Base-by-base conservation (phyloP, 2,113 vertebrate species). In the Brienomyrus longianalis region DNA sequence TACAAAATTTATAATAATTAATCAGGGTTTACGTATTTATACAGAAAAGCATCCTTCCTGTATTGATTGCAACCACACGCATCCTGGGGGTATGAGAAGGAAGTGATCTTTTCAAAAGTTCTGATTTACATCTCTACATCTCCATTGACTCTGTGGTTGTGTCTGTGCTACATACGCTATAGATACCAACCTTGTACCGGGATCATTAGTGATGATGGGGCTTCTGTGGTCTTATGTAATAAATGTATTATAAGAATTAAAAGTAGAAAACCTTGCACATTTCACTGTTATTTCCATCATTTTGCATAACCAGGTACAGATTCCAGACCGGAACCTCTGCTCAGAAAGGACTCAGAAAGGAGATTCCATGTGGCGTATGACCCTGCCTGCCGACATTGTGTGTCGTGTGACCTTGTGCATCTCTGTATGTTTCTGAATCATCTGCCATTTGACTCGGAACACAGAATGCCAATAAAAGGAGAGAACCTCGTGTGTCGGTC, bases 361-460 rank as follows among this genome's bases (percentile, higher is more conserved):
- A 9, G 1, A 13, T 31, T 13, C 62, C 70, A 77, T 35, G 31
- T 1, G 66, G n/a, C 1, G 3, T 74, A 35, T 1, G 70, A 31
- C 17, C 3, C 70, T 2, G 70, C 35, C 74, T 80, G 35, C 74
- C 13, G 90, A n/a, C 74, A 90, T 45, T 89, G 90, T 88, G 62
- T 86, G 66, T 90, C 90, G 89, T 87, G 90, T 10, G n/a, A 85
- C 83, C 74, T 80, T 83, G 86, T 66, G 21, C 43, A 88, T 89
- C 89, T 84, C 89, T 80, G 83, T 48, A 10, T 85, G 43, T 50
- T 50, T 50, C 35, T 23, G 10, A 43, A 56, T 56, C 83, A 27
- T 39, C 74, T 43, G 35, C 74, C 35, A 39, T 80, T 35, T 80
- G 70, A 39, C 74, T 80, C 35, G 19, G 74, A 8, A 39, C 35